Base-by-base conservation (phyloP, 2,113 vertebrate genomes). In the Ceratotherium simum region DNA sequence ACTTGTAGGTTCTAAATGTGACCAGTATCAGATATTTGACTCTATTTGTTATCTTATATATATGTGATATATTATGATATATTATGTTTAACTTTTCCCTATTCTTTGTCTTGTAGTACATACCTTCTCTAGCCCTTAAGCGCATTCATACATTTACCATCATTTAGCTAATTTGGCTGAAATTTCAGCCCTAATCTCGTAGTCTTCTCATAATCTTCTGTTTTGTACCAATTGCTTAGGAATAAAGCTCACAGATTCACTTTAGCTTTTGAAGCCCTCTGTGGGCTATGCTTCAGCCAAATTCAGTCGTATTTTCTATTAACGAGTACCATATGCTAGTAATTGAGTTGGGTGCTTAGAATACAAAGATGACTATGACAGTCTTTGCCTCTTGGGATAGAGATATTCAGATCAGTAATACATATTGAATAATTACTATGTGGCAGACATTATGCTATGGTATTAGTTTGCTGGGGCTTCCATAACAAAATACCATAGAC, bases 91-190 rank as follows among this genome's bases (percentile, higher is more conserved):
- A 82, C n/a, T 78, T 27, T 31, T 81, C 14, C 18, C 31, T 29
- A 51, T 65, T 91, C 3, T 78, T 83, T 14, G 36, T 92, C 80
- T 85, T 93, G 8, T 3, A 39, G 9, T 75, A 2, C 6, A 72
- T 90, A 0, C 3, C 17, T 82, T 16, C 25, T n/a, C 20, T 94
- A 46, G 18, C 62, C 31, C 13, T 60, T 18, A 89, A 54, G 21
- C 21, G 23, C n/a, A 54, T 64, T 90, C 70, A 73, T 81, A 79
- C 14, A 76, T 42, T 36, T 70, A 48, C 31, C 54, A 46, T 96
- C 42, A 78, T 85, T 96, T 88, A 86, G 51, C 80, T 69, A n/a
- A 94, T 96, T 96, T 89, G 67, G 31, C 33, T 95, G 64, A 92
- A 54, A 56, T 91, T 82, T 95, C 65, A 72, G 46, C 36, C 2